phyloP scores from a whole-genome alignment of 2,797 vertebrate species.

The Sarcoramphus papa region DNA sequence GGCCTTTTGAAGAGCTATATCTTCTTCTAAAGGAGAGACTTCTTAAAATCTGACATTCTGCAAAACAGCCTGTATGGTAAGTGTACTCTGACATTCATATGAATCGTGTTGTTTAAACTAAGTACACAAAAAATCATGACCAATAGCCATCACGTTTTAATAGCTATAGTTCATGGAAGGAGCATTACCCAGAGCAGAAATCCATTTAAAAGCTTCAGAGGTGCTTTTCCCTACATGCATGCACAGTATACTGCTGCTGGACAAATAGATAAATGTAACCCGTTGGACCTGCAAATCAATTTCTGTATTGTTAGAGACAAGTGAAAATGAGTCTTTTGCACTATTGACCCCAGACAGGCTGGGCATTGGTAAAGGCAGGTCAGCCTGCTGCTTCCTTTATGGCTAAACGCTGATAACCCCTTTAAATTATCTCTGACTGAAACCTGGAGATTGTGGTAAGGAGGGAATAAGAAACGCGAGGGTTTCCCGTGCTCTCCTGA shows the following conservation, averaged over 20 bases:
- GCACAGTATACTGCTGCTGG: not conserved
- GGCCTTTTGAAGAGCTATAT: not conserved
- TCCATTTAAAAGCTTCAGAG: conserved; percentile 2
- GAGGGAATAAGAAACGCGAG: not conserved
- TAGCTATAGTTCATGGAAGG: not conserved
- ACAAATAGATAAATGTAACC: conserved; percentile 33
- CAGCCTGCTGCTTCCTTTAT: conserved; percentile 13
- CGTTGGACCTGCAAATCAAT: conserved; percentile 22
- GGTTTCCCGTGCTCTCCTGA: not conserved
- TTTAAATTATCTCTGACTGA: conserved; percentile 47
- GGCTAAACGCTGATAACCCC: not conserved
- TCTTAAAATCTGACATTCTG: not conserved
- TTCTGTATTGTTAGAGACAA: conserved; percentile 30
- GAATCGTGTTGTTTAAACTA: not conserved
- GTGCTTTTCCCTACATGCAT: not conserved
- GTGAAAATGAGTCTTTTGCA: not conserved
- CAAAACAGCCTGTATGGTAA: not conserved
- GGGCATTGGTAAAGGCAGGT: not conserved
- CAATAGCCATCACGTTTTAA: not conserved
- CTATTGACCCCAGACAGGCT: conserved; percentile 3
- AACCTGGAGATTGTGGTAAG: conserved; percentile 18
- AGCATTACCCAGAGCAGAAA: not conserved
- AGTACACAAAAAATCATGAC: not conserved
- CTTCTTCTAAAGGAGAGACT: not conserved
- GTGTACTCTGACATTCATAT: not conserved